A percentile compares a stretch with the other conserved stretches of the same genome.
phyloP scores from a whole-genome alignment of 1,140 invertebrate genomes.

The Pantala flavescens region DNA sequence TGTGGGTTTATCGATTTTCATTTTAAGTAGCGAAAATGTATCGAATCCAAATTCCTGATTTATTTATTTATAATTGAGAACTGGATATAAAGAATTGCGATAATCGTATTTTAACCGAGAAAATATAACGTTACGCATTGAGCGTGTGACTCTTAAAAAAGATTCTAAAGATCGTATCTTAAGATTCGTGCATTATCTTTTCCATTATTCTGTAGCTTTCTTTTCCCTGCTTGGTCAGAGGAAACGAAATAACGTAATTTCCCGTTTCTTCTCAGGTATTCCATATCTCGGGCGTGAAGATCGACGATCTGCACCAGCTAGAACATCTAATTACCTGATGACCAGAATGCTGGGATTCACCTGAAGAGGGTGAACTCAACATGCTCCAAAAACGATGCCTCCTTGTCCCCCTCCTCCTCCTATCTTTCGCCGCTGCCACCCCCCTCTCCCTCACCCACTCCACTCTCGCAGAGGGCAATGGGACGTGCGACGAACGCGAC shows the following conservation, averaged over 20 bases:
- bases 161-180: too few species aligned
- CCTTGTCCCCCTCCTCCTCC: background rate
- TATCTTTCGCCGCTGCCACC: background rate
- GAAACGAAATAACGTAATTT: background rate
- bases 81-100: too few species aligned
- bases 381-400: background rate
- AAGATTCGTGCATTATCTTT: too few species aligned
- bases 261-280: background rate
- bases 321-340: background rate
- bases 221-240: too few species aligned
- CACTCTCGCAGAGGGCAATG: background rate
- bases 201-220: too few species aligned
- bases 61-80: too few species aligned
- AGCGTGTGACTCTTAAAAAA: too few species aligned
- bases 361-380: background rate
- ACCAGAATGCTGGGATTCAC: conserved; percentile 7
- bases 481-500: background rate
- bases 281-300: background rate
- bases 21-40: too few species aligned
- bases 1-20: too few species aligned
- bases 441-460: background rate
- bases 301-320: background rate
- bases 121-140: too few species aligned
- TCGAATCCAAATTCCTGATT: too few species aligned
- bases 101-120: too few species aligned